These are phyloP conservation scores for Schizaphis graminum DNA, from an alignment of 2,888 invertebrate genomes.

Conservation along the genomic window DNA sequence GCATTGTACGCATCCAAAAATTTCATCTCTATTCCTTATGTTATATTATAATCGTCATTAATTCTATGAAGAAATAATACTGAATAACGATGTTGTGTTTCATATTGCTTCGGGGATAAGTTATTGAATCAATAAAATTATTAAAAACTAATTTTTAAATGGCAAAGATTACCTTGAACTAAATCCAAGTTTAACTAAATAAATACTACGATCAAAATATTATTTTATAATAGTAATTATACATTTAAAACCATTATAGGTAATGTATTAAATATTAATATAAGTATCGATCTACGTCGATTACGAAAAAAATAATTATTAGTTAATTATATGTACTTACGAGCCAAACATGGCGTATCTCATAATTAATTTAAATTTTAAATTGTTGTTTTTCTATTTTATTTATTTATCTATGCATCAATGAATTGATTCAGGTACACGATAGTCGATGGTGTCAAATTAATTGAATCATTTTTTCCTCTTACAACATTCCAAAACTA, in stretches of 20 bases:
- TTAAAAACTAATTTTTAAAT: background rate
- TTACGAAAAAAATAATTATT: background rate
- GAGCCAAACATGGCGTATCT: background rate
- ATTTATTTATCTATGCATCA: background rate
- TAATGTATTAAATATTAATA: background rate
- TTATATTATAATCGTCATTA: background rate
- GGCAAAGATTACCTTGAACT: constrained; percentile 37
- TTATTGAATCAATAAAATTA: background rate
- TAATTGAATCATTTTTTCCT: background rate
- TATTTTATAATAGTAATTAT: background rate
- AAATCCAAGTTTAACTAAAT: background rate
- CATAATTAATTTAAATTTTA: background rate
- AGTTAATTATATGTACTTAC: background rate
- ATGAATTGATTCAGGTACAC: background rate
- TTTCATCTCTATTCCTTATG: background rate
- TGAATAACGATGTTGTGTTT: background rate
- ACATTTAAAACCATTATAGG: background rate
- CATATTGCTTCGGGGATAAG: background rate
- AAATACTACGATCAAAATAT: background rate
- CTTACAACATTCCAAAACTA: background rate
- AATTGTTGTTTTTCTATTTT: background rate
- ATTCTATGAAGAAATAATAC: background rate
- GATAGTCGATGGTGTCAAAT: background rate
- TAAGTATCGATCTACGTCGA: background rate
- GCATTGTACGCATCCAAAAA: background rate